Base-by-base conservation (phyloP, 2,888 invertebrate species). In the Boloria selene region DNA sequence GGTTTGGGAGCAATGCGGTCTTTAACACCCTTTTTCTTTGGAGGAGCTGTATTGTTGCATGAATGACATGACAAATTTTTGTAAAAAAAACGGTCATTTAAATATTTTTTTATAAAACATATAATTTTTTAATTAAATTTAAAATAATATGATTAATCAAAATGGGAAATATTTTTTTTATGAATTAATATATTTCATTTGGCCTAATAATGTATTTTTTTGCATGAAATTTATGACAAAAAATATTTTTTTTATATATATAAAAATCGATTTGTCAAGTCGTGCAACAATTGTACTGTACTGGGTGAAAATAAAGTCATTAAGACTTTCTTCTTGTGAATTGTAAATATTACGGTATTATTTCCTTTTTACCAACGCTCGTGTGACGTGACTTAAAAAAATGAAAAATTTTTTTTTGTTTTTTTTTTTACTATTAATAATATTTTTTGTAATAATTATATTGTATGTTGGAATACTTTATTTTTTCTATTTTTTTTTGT, bases 301-400 rank as follows among this genome's bases (percentile, higher is more conserved):
- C 22, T 38, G 31, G 59, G 16, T 16, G 47, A 49, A 31, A 59
- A 49, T n/a, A 4, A 59, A 47, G 47, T 59, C 17, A 18, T 18
- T 22, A 56, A 68, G 50, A 50, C 52, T 54, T 56, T 54, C 51
- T 64, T 63, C 54, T 44, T 72, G 72, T 73, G 72, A 69, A 71
- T 70, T 70, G 65, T 73, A 69, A 65, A 72, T 70, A 73, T 67
- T 70, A 64, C 68, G 66, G 70, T 67, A 49, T 67, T 55, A 49
- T 64, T 67, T 67, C 64, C 69, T 66, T 62, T 45, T 26, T 58
- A 22, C 22, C n/a, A 16, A 45, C n/a, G n/a, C 44, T 26, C 4
- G 4, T 45, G 56, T 56, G 56, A 56, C 56, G 56, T 56, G 44
- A n/a, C 1, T 2, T 2, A 22, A 10, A 5, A 45, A 10, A 14